phyloP scores from a whole-genome alignment of 2,797 vertebrate species.

The Nasua narica region DNA sequence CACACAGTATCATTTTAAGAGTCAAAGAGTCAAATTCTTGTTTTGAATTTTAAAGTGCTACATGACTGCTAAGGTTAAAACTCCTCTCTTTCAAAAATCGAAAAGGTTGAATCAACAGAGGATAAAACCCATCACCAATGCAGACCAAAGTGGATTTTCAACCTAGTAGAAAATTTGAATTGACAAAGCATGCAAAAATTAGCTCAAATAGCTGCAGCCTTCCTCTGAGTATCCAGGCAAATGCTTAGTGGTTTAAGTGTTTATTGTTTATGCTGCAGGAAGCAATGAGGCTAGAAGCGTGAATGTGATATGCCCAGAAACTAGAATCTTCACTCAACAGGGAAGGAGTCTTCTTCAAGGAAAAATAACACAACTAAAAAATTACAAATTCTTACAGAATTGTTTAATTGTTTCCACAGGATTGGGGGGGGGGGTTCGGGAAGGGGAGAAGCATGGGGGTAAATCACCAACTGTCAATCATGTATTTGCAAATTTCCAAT shows the following conservation, averaged over 20 bases:
- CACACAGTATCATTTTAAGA: constrained; percentile 28
- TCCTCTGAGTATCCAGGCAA: background rate
- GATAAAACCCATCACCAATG: constrained; percentile 51
- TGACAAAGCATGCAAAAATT: constrained; percentile 62
- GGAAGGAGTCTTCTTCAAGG: constrained; percentile 45
- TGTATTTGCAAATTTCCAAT: background rate
- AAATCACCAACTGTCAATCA: background rate
- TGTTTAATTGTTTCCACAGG: constrained; percentile 71
- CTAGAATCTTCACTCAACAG: constrained; percentile 39
- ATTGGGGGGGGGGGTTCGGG: fast-evolving
- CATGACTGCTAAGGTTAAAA: constrained; percentile 42
- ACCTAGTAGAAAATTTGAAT: constrained; percentile 65
- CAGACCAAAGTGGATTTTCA: constrained; percentile 57
- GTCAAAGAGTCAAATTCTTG: constrained; percentile 36
- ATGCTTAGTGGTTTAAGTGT: background rate
- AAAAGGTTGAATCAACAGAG: constrained; percentile 54
- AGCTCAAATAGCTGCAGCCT: constrained; percentile 5
- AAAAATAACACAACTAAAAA: constrained; percentile 69
- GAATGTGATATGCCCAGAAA: constrained; percentile 25
- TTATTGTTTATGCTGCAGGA: constrained; percentile 54
- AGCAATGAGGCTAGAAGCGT: constrained; percentile 44
- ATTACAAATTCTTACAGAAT: constrained; percentile 52
- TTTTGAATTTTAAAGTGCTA: constrained; percentile 56
- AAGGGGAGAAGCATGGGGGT: background rate
- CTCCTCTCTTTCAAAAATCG: constrained; percentile 30